phyloP scores from a whole-genome alignment of 2,113 vertebrate genomes.

The Myocastor coypus region DNA sequence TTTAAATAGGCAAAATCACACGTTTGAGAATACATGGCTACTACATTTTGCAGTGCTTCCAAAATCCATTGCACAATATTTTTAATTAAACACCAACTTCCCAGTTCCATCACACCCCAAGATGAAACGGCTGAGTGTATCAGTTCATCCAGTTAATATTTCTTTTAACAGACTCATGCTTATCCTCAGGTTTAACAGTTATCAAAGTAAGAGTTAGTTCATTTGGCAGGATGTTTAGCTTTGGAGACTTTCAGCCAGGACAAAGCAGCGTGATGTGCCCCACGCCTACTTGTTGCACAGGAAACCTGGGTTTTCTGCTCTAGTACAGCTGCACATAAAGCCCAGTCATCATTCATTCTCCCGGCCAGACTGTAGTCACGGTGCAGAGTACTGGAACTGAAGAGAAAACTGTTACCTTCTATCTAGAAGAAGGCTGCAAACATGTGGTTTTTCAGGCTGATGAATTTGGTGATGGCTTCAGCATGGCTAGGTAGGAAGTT shows the following conservation, averaged over 20 bases:
- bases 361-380: background rate
- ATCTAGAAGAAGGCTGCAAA: background rate
- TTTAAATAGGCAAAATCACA: background rate
- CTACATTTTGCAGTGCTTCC: background rate
- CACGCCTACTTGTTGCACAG: background rate
- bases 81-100: background rate
- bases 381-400: background rate
- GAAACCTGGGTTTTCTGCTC: constrained; percentile 49
- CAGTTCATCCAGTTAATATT: background rate
- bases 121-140: background rate
- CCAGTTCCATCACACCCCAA: background rate
- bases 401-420: background rate
- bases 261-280: background rate
- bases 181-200: background rate
- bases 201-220: background rate
- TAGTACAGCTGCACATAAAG: background rate
- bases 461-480: background rate
- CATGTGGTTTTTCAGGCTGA: background rate
- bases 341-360: background rate
- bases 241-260: background rate
- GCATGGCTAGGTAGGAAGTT: background rate
- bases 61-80: background rate
- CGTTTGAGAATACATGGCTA: background rate
- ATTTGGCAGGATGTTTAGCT: background rate
- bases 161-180: background rate